Conservation (phyloP, 2,797 vertebrate species). For the Mormyrops attenuatus region DNA sequence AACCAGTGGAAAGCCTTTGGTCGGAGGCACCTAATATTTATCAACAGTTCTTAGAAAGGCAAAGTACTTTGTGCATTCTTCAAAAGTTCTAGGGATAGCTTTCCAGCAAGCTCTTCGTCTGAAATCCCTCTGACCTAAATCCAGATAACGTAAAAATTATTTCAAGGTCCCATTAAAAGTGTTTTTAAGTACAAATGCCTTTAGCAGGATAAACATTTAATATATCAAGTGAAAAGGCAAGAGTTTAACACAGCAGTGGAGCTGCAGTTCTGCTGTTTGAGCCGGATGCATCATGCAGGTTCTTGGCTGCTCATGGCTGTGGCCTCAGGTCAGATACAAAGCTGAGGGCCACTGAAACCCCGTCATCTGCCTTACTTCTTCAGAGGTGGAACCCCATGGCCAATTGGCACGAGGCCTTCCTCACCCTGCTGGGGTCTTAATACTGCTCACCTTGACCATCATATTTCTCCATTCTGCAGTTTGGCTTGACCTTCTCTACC, state of each 20-base stretch:
- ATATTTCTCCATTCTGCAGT: constrained; percentile 72
- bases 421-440: neutral
- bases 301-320: neutral
- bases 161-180: neutral
- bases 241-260: neutral
- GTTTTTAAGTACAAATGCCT: neutral
- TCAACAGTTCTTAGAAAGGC: neutral
- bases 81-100: neutral
- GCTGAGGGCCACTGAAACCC: neutral
- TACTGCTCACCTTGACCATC: constrained; percentile 26
- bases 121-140: neutral
- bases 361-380: neutral
- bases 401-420: neutral
- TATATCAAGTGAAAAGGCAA: neutral
- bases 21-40: neutral
- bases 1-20: neutral
- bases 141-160: neutral
- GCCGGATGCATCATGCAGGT: neutral
- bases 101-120: neutral
- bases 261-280: neutral
- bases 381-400: neutral
- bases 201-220: neutral
- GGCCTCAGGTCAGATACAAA: neutral
- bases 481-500: constrained; percentile 92
- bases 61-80: neutral